Evolutionary conservation across 2,797 vertebrate species (phyloP), one percentile per base, ranked within the genome.

Genomic region (Glossophaga mutica): DNA sequence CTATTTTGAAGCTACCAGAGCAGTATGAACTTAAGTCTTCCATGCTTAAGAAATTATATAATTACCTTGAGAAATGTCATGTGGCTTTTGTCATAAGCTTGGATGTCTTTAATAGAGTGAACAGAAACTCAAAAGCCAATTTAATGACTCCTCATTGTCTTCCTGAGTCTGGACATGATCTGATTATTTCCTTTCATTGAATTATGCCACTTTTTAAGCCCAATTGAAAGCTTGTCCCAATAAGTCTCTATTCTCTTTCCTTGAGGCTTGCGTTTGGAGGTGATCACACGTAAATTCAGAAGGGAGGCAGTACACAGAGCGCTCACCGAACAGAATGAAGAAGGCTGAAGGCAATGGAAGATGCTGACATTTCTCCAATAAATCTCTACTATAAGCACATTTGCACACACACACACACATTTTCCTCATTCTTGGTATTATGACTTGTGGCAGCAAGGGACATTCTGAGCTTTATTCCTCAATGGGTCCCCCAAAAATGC

Each of bases 41-140:
- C 12, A 10, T 22, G 12, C 19, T 78, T 12, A 89, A 67, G 59
- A 68, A 71, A 67, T 21, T 37, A 67, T 5, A 70, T 12, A 62
- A 76, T 86, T 78, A 76, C 70, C n/a, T 50, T 93, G 48, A 84
- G 92, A 95, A 94, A 85, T 42, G 12, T 8, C 34, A 48, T 29
- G 0, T 77, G 65, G 50, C 73, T 59, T 92, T 52, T 87, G 39
- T 18, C 24, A 37, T 67, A 32, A 62, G n/a, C 9, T 39, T 65
- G 12, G 50, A 62, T 87, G 19, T 55, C 78, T 76, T 94, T 92
- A 90, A 93, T 90, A 68, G 84, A 94, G 71, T 81, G 67, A 76
- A 46, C 55, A 71, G 65, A 34, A 48, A 71, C 57, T 87, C 55
- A 42, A 9, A 95, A 83, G 67, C 46, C 85, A 84, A 76, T 81